phyloP scores from a whole-genome alignment of 2,888 invertebrate genomes.

The Rhopalosiphum nymphaeae region DNA sequence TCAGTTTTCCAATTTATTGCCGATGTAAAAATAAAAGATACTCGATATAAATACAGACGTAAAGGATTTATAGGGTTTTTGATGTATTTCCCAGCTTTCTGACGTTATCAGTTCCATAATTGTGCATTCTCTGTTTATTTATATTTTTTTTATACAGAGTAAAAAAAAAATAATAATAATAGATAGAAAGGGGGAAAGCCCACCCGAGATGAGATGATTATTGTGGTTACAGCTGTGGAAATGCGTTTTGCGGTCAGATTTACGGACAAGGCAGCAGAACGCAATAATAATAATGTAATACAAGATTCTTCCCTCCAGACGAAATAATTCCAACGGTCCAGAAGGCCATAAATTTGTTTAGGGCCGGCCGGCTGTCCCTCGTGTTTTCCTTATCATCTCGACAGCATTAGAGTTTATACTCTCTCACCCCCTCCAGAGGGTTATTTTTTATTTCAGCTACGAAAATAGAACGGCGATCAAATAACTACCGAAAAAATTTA shows the following conservation, averaged over 20 bases:
- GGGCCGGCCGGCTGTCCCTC: constrained; percentile 64
- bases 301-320: constrained; percentile 65
- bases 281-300: constrained; percentile 65
- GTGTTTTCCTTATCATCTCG: constrained; percentile 64
- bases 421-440: not conserved
- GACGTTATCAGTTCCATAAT: constrained; percentile 49
- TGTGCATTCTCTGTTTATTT: constrained; percentile 49
- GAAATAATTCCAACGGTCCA: constrained; percentile 65
- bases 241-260: constrained; percentile 65
- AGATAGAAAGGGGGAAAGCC: constrained; percentile 30
- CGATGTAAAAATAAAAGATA: constrained; percentile 43
- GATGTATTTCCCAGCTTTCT: constrained; percentile 56
- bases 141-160: constrained; percentile 50
- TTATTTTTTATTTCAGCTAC: constrained; percentile 30
- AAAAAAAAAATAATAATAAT: constrained; percentile 32
- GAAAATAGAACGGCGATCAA: not conserved
- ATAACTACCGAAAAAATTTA: not conserved
- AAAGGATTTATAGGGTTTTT: constrained; percentile 59
- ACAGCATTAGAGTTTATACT: constrained; percentile 62
- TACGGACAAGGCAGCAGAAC: constrained; percentile 62
- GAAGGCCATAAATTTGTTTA: constrained; percentile 65
- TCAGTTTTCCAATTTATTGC: constrained; percentile 43
- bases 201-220: constrained; percentile 57
- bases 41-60: not conserved
- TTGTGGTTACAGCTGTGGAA: constrained; percentile 65